These are phyloP conservation scores for Acropternis orthonyx DNA, from an alignment of 2,797 vertebrate species.

Conservation along the genomic window DNA sequence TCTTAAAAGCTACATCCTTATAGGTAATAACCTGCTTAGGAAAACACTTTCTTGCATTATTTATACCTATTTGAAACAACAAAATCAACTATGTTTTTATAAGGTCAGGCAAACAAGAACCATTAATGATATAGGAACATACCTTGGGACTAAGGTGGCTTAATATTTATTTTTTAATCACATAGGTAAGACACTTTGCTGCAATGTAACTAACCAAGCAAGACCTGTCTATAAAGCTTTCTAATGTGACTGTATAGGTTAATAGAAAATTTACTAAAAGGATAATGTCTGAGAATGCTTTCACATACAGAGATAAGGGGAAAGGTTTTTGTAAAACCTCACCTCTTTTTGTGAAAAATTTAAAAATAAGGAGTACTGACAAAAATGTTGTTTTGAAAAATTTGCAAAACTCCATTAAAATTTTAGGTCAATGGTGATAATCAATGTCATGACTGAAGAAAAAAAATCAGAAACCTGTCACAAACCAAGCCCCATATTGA, in stretches of 20 bases:
- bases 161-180: constrained; percentile 60
- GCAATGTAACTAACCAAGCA: constrained; percentile 36
- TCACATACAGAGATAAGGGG: background rate
- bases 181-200: background rate
- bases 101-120: constrained; percentile 62
- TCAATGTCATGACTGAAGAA: background rate
- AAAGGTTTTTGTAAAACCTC: background rate
- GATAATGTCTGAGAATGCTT: background rate
- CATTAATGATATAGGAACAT: constrained; percentile 64
- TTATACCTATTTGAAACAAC: constrained; percentile 70
- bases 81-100: constrained; percentile 69
- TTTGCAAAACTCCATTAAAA: background rate
- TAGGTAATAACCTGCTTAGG: constrained; percentile 69
- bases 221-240: background rate
- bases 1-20: constrained; percentile 71
- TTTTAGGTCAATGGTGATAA: background rate
- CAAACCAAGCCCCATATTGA: background rate
- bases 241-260: background rate
- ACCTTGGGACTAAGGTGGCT: constrained; percentile 4
- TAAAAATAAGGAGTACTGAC: background rate
- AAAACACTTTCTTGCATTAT: constrained; percentile 72
- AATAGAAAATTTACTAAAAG: background rate
- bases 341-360: background rate
- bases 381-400: background rate
- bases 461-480: background rate